phyloP scores from a whole-genome alignment of 2,888 invertebrate genomes.

The Drosophila yooni region DNA sequence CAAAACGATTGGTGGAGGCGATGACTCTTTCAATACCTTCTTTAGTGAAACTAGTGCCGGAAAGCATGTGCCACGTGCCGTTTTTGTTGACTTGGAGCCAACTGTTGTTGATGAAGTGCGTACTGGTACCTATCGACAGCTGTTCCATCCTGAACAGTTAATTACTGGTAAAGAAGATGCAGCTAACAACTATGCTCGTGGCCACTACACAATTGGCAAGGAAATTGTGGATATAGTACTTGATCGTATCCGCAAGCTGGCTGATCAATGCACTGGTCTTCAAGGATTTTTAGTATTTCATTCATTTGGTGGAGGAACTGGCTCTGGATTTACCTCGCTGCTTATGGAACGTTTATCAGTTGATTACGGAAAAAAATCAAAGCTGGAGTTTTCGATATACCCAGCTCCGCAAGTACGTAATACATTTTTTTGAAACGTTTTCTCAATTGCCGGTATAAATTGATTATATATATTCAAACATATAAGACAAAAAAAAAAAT shows the following conservation, averaged over 20 bases:
- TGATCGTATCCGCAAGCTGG: constrained; percentile 92
- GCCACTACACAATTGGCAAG: constrained; percentile 97
- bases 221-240: constrained; percentile 94
- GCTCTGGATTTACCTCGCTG: constrained; percentile 96
- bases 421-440: not conserved
- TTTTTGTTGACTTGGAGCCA: constrained; percentile 96
- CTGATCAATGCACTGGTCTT: constrained; percentile 94
- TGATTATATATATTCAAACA: not conserved
- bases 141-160: constrained; percentile 96
- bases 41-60: constrained; percentile 90
- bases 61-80: constrained; percentile 94
- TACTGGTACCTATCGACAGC: constrained; percentile 92
- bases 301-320: constrained; percentile 94
- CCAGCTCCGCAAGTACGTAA: constrained; percentile 94
- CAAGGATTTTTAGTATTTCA: constrained; percentile 97
- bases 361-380: constrained; percentile 97
- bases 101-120: constrained; percentile 96
- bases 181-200: constrained; percentile 96
- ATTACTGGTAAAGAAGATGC: constrained; percentile 97
- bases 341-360: constrained; percentile 96
- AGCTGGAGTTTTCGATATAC: constrained; percentile 96
- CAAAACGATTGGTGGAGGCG: constrained; percentile 90
- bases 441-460: not conserved
- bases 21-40: constrained; percentile 92
- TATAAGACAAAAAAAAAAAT: not conserved